A percentile compares a stretch with the other conserved stretches of the same genome.
These are phyloP conservation scores for Tragelaphus buxtoni DNA, from an alignment of 2,113 vertebrate species.

Conservation along the genomic window DNA sequence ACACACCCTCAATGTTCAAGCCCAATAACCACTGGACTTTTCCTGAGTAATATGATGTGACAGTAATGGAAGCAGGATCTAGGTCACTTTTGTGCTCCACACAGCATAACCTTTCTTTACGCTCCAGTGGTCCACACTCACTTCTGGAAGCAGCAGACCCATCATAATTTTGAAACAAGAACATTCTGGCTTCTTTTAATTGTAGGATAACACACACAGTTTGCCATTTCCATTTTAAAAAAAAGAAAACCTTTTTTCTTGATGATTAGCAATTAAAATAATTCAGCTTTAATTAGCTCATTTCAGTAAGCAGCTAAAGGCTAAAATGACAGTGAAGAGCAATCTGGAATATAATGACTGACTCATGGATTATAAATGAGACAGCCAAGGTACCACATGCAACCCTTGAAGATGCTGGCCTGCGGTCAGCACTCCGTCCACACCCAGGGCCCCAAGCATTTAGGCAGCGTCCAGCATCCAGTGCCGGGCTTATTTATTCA, in stretches of 20 bases:
- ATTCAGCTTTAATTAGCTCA: slow-evolving; percentile 49
- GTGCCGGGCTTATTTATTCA: background rate
- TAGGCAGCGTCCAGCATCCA: background rate
- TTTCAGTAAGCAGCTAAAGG: slow-evolving; percentile 40
- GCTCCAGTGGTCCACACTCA: background rate
- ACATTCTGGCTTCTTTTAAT: slow-evolving; percentile 19
- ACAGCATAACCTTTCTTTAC: background rate
- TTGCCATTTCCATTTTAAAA: background rate
- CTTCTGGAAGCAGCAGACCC: slow-evolving; percentile 30
- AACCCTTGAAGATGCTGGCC: background rate
- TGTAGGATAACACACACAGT: background rate
- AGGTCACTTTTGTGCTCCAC: slow-evolving; percentile 41
- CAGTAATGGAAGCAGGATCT: background rate
- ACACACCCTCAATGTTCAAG: background rate
- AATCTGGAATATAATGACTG: slow-evolving; percentile 24
- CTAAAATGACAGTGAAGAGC: slow-evolving; percentile 33
- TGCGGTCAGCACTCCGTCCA: background rate
- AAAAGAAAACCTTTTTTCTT: background rate
- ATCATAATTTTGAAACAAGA: background rate
- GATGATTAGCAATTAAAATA: slow-evolving; percentile 58
- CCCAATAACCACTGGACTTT: background rate
- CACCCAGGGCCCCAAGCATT: background rate
- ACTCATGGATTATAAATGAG: slow-evolving; percentile 27
- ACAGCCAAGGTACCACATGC: background rate
- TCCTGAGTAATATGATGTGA: background rate